Conservation (phyloP, 2,888 invertebrate species). For the Drosophila limbata region DNA sequence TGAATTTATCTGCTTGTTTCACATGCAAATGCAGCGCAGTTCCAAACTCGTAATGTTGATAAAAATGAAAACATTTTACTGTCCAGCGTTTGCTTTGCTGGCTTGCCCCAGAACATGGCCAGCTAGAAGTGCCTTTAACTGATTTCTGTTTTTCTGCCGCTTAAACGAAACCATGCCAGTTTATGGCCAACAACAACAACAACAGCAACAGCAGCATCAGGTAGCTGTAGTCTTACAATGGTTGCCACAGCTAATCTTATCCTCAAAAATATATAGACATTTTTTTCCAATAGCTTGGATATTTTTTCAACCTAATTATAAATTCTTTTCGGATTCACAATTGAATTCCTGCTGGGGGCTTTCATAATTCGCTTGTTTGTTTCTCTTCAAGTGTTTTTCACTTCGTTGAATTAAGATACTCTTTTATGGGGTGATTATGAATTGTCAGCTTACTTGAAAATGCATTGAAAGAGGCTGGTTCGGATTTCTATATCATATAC, state of each 20-base stretch:
- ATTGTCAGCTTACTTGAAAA: background rate
- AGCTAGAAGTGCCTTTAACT: conserved; percentile 66
- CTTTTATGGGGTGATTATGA: too few relatives aligned
- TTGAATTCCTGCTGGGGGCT: background rate
- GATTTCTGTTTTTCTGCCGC: conserved; percentile 52
- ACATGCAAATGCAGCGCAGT: conserved; percentile 75
- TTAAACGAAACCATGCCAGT: conserved; percentile 74
- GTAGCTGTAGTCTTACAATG: conserved; percentile 37
- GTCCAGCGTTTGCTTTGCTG: background rate
- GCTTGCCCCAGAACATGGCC: conserved; percentile 34
- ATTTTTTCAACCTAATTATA: background rate
- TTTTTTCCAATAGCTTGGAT: background rate
- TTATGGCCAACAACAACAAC: conserved; percentile 27
- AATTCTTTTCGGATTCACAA: background rate
- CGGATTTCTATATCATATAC: background rate
- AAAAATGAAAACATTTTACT: conserved; percentile 75
- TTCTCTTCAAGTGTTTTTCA: background rate
- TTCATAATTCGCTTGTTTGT: background rate
- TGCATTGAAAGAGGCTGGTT: background rate
- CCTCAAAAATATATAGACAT: background rate
- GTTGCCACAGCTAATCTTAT: background rate
- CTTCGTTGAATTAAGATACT: background rate
- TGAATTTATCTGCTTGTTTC: conserved; percentile 81
- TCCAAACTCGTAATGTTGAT: conserved; percentile 68
- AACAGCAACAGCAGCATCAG: conserved; percentile 26